A percentile compares a stretch with the other conserved stretches of the same genome.
Conservation (phyloP, 2,888 invertebrate species). For the Phalangium opilio region DNA sequence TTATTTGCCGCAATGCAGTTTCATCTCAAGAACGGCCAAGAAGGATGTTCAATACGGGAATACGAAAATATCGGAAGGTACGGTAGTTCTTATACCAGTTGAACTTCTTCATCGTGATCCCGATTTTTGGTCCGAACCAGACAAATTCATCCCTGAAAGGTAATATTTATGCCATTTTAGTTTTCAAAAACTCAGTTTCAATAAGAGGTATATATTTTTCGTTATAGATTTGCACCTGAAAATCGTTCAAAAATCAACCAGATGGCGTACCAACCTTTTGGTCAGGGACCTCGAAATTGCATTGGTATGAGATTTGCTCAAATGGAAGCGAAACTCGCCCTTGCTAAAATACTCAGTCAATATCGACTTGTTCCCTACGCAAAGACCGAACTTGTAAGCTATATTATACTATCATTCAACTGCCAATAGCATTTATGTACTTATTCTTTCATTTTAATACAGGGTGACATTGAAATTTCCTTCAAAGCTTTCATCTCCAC, state of each 20-base stretch:
- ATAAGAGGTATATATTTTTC: no score
- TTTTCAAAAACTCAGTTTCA: no score
- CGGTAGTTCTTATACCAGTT: conserved; percentile 9
- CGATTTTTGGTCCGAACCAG: conserved; percentile 12
- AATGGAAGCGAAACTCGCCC: conserved; percentile 16
- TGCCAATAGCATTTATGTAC: no score
- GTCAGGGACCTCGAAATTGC: conserved; percentile 19
- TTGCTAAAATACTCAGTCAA: conserved; percentile 11
- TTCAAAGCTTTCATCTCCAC: neutral
- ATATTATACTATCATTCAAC: no score
- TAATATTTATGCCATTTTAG: neutral
- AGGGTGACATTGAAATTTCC: neutral
- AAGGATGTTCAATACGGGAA: conserved; percentile 11
- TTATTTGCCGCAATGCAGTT: neutral
- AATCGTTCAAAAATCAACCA: conserved; percentile 13
- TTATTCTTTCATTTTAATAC: neutral
- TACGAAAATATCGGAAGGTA: conserved; percentile 11
- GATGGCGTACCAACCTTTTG: conserved; percentile 16
- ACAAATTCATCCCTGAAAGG: conserved; percentile 15
- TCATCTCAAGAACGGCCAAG: conserved; percentile 8
- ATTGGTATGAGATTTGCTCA: conserved; percentile 19
- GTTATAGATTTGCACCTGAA: conserved; percentile 15
- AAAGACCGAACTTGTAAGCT: conserved; percentile 14
- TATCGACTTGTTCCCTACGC: conserved; percentile 10
- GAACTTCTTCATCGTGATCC: conserved; percentile 12